phyloP scores from a whole-genome alignment of 1,140 invertebrate genomes.

The Lasaia peninsularis region DNA sequence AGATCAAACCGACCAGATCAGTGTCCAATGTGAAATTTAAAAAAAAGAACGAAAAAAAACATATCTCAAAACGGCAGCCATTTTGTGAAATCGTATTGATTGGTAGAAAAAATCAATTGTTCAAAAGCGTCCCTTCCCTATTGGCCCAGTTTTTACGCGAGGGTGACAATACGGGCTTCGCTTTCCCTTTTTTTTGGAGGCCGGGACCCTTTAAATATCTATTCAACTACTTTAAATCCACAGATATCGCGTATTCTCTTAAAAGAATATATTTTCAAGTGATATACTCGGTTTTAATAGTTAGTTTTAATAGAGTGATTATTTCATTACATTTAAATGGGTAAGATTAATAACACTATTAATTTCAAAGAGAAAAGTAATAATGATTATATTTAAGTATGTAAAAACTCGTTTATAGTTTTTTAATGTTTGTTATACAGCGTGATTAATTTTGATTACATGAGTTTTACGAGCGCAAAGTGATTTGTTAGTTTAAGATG shows the following conservation, averaged over 20 bases:
- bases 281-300: background rate
- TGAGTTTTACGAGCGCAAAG: no score
- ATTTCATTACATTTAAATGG: background rate
- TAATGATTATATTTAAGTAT: background rate
- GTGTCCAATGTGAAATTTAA: no score
- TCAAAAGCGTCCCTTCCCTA: slow-evolving; percentile 44
- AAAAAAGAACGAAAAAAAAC: no score
- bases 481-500: no score
- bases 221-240: slow-evolving; percentile 40
- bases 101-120: slow-evolving; percentile 72
- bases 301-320: background rate
- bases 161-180: slow-evolving; percentile 53
- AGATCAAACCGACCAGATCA: no score
- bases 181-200: slow-evolving; percentile 59
- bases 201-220: slow-evolving; percentile 49
- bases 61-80: slow-evolving; percentile 40
- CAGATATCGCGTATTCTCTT: slow-evolving; percentile 33
- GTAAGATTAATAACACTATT: slow-evolving; percentile 11
- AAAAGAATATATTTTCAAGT: background rate
- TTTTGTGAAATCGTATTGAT: slow-evolving; percentile 67
- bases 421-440: background rate
- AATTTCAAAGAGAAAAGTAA: no score
- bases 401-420: background rate
- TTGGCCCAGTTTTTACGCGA: slow-evolving; percentile 69
- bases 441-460: no score